Conservation (phyloP, 2,888 invertebrate species). For the Brachylomia viminalis region DNA sequence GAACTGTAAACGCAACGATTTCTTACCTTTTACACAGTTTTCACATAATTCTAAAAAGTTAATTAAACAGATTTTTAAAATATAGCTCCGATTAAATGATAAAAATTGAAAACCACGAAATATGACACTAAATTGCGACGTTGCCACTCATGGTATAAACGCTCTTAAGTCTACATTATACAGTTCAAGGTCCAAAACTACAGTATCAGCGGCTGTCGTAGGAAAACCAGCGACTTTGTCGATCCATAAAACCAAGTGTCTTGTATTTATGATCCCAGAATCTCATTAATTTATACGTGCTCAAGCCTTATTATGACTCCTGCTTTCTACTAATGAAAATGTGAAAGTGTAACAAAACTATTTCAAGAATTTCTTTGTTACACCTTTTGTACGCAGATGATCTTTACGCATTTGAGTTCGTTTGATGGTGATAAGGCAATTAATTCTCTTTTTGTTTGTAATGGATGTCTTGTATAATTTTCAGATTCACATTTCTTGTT, state of each 20-base stretch:
- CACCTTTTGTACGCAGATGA: background rate
- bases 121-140: too few species aligned
- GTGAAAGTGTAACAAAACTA: conserved; percentile 44
- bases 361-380: conserved; percentile 53
- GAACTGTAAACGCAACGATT: too few species aligned
- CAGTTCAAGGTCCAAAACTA: background rate
- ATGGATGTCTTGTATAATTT: background rate
- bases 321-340: conserved; percentile 47
- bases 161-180: too few species aligned
- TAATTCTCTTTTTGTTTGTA: background rate
- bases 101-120: too few species aligned
- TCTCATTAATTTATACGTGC: background rate
- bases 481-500: background rate
- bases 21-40: too few species aligned
- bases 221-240: background rate
- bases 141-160: too few species aligned
- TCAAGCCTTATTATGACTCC: background rate
- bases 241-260: background rate
- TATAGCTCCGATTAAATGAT: too few species aligned
- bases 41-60: too few species aligned
- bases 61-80: too few species aligned
- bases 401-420: conserved; percentile 3
- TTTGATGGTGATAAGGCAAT: background rate
- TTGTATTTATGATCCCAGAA: too few species aligned
- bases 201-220: too few species aligned